Evolutionary conservation across 2,888 invertebrate genomes (phyloP), one percentile per base, ranked within the genome.

Genomic region (Microplitis deprimator): DNA sequence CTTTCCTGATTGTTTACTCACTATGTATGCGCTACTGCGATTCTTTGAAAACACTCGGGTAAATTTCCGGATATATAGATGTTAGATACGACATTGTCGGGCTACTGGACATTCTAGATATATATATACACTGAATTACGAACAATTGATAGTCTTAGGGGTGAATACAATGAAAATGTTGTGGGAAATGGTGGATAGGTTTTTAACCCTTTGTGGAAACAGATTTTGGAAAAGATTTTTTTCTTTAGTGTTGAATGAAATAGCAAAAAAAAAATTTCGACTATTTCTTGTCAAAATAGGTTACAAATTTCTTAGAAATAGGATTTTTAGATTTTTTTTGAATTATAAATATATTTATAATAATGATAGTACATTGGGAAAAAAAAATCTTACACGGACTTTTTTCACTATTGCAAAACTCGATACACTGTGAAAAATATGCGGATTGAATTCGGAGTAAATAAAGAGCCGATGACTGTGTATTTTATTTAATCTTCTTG

Each of bases 61-160:
- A 77, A 82, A 84, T 85, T 85, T 82, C 79, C 83, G 85, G 79
- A 87, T 87, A 87, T 87, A 84, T 85, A 87, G 87, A 87, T 87
- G 82, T 77, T 72, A 82, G 86, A 87, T 87, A 86, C 81, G 78
- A 41, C 64, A 70, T 71, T 67, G 40, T 13, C 10, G 68, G 6
- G 20, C 38, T 29, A 59, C 67, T 68, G 73, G 77, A 77, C 74
- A 68, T 50, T 61, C 67, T 29, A 13, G 62, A 3, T 17, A 17
- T 65, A 29, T 29, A 13, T 65, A 38, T 65, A 7, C 13, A 13
- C 60, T 6, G 20, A 59, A 70, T 50, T 50, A 50, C 50, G 50
- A 50, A 50, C 50, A 50, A 50, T 13, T 50, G 50, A 68, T 38
- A 67, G 59, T 20, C 29, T 17, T 59, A 65, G 13, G 59, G 59